Evolutionary conservation across 2,888 invertebrate species (phyloP).

Genomic region (Tromatobia lineatoria): DNA sequence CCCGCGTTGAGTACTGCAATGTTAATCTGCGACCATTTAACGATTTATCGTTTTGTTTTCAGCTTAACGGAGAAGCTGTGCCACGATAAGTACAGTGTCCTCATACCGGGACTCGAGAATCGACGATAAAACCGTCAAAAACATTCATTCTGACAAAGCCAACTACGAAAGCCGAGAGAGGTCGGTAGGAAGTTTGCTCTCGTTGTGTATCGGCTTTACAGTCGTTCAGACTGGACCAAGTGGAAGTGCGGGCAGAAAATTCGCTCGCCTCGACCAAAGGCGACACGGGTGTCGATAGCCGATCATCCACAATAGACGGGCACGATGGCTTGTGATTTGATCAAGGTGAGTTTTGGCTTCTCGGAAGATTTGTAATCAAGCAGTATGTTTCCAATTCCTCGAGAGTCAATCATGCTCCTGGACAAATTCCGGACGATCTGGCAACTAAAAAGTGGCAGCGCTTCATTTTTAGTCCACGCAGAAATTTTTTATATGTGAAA

Average conservation of each 20-base stretch:
- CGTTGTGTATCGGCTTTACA: constrained; percentile 8
- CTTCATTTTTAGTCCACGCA: no score
- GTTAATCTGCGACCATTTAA: not conserved
- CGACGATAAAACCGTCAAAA: not conserved
- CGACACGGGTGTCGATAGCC: constrained; percentile 68
- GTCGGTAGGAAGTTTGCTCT: not conserved
- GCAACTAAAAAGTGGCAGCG: no score
- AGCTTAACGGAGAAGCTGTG: constrained; percentile 18
- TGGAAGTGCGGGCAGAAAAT: constrained; percentile 53
- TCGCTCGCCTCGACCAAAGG: constrained; percentile 51
- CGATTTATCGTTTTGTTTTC: constrained; percentile 20
- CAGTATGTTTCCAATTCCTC: not conserved
- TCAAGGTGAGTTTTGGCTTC: constrained; percentile 67
- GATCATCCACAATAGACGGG: constrained; percentile 67
- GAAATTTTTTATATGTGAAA: no score
- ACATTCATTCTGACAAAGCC: not conserved
- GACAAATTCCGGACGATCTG: no score
- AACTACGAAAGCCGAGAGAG: not conserved
- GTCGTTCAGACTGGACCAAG: constrained; percentile 53
- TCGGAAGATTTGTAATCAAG: not conserved
- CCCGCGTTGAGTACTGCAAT: not conserved
- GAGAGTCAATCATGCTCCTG: not conserved
- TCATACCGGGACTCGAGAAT: not conserved
- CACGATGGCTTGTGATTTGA: constrained; percentile 72
- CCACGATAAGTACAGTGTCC: not conserved